These are phyloP conservation scores for Drosophila aldrichi DNA, from an alignment of 2,888 invertebrate species.

Conservation along the genomic window DNA sequence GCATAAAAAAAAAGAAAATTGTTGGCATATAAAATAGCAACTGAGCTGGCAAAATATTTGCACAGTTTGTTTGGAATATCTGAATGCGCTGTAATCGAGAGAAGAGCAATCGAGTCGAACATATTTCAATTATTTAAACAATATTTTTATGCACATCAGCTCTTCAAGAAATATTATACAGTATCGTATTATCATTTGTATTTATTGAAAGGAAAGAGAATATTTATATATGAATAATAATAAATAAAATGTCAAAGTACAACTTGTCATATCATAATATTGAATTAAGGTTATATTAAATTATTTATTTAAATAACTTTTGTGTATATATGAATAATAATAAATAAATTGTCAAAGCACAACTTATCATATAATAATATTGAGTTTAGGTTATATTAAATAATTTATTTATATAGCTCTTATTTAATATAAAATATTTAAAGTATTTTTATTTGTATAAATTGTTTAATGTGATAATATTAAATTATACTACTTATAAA, in stretches of 20 bases:
- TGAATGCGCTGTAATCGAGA: conserved; percentile 36
- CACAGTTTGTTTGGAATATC: conserved; percentile 18
- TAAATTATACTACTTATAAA: too few species aligned
- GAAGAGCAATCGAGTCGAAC: background rate
- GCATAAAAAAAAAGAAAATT: conserved; percentile 24
- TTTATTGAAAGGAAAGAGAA: background rate
- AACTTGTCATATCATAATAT: background rate
- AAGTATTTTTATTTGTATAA: too few species aligned
- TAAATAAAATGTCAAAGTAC: background rate
- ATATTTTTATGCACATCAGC: background rate
- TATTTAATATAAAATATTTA: too few species aligned
- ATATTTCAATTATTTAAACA: background rate
- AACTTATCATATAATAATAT: background rate
- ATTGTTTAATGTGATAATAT: too few species aligned
- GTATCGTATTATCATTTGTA: background rate
- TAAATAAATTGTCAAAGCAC: background rate
- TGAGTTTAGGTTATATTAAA: too few species aligned
- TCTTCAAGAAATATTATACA: background rate
- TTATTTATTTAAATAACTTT: too few species aligned
- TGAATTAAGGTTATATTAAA: too few species aligned
- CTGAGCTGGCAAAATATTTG: conserved; percentile 56
- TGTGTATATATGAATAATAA: background rate
- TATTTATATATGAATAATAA: background rate
- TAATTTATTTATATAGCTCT: too few species aligned
- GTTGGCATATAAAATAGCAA: conserved; percentile 46